Conservation (phyloP, 2,797 vertebrate genomes). For the Argya squamiceps region DNA sequence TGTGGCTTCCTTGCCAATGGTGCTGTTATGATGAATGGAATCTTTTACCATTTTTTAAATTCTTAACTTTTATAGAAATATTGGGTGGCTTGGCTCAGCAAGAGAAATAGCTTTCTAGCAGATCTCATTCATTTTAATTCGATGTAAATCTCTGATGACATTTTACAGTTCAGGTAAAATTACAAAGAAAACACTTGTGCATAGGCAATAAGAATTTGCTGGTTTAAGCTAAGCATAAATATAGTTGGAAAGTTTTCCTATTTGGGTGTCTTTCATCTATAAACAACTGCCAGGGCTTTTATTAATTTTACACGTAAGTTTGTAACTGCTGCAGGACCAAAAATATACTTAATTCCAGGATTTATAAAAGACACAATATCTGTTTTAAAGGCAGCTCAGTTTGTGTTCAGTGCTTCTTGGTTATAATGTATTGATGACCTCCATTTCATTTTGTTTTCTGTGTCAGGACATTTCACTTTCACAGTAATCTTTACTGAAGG, state of each 20-base stretch:
- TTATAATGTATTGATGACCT: neutral
- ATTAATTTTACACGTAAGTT: neutral
- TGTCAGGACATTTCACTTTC: neutral
- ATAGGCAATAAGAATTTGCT: neutral
- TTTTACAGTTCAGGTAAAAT: slow-evolving; percentile 18
- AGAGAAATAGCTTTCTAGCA: slow-evolving; percentile 15
- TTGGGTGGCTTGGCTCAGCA: neutral
- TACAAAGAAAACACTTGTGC: neutral
- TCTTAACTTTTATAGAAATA: slow-evolving; percentile 21
- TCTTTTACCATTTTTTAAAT: slow-evolving; percentile 27
- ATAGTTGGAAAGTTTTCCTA: neutral
- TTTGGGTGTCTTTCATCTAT: neutral
- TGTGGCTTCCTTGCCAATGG: neutral
- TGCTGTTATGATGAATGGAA: slow-evolving; percentile 26
- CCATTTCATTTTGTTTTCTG: neutral
- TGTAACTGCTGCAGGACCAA: neutral
- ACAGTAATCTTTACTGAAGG: neutral
- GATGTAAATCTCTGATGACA: slow-evolving; percentile 23
- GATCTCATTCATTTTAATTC: slow-evolving; percentile 31
- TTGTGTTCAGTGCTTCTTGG: neutral
- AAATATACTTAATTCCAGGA: neutral
- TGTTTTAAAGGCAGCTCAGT: neutral
- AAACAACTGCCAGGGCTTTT: neutral
- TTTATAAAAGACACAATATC: neutral
- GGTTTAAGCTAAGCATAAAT: neutral